phyloP scores from a whole-genome alignment of 2,113 vertebrate species.

The Anser brachyrhynchus region DNA sequence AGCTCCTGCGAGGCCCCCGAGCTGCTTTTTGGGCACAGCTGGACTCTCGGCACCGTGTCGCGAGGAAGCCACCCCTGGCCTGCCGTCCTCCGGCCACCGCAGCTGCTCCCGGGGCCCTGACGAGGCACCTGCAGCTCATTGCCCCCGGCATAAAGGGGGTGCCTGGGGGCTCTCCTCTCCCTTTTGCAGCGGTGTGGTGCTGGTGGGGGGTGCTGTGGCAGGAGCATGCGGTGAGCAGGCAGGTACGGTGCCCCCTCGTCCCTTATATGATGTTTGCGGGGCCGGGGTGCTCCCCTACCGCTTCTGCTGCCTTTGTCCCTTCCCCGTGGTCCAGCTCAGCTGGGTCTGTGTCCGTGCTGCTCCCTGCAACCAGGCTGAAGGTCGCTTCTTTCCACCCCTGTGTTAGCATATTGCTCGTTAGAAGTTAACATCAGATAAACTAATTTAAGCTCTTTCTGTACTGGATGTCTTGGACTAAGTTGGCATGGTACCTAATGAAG shows the following conservation, averaged over 20 bases:
- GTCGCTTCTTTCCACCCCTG: background rate
- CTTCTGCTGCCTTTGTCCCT: background rate
- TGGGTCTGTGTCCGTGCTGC: background rate
- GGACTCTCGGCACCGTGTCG: background rate
- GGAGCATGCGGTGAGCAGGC: fast-evolving
- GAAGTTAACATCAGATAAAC: background rate
- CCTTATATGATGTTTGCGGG: fast-evolving
- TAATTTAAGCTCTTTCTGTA: slow-evolving; percentile 68
- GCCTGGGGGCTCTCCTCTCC: fast-evolving
- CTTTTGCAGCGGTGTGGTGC: fast-evolving
- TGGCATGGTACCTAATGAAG: slow-evolving; percentile 66
- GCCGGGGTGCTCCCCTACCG: too few relatives aligned
- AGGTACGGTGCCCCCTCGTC: background rate
- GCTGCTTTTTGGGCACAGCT: background rate
- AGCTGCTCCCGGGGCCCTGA: background rate
- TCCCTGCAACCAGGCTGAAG: background rate
- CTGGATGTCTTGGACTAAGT: slow-evolving; percentile 51
- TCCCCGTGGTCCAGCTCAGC: fast-evolving
- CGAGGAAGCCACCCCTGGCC: background rate
- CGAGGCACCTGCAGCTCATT: background rate
- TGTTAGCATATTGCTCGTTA: slow-evolving; percentile 26
- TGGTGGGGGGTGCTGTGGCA: background rate
- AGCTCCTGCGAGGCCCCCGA: fast-evolving
- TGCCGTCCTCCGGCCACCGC: background rate
- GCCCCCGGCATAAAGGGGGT: background rate